Evolutionary conservation across 1,140 invertebrate species (phyloP), one percentile per base, ranked within the genome.

Genomic region (Solenopsis fugax): DNA sequence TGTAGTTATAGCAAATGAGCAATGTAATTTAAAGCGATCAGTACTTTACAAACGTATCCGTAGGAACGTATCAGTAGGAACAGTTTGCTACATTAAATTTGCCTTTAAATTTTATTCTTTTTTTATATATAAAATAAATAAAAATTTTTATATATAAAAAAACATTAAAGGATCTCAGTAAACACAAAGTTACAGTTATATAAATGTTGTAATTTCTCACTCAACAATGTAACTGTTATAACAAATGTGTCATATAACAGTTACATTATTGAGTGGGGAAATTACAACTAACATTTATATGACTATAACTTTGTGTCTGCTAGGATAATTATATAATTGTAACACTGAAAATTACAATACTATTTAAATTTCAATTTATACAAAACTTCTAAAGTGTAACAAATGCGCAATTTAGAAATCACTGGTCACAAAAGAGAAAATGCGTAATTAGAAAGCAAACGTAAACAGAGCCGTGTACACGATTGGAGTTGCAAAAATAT

Each of bases 11-110:
- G 41, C 41, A 41, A 41, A 41, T 41, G 7, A 41, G 7, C 4
- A 41, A 41, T 41, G 4, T 41, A 41, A 41, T 41, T 41, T 13
- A 6, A 75, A 56, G 9, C 81, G 6, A 2, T 62, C 45, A 29
- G 24, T 62, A 13, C 10, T 69, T 52, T 81, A 45, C 6, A 81
- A 81, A 81, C 21, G 13, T 24, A 21, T 52, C 24, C 18, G 6
- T n/a, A n/a, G n/a, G n/a, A n/a, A n/a, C n/a, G n/a, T n/a, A n/a
- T n/a, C n/a, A 2, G 21, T 65, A 9, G 3, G 12, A 65, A 13
- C 13, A 45, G 21, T 18, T 18, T 12, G 10, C 9, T 54, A 21
- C 9, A 34, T 24, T 48, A 52, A 18, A 7, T 12, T 12, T 4
- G 29, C 4, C 5, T 62, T 21, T 0, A 21, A 9, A 56, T n/a